Evolutionary conservation across 92 coral and sea anemone species (phyloP), one percentile per base, ranked within the genome.

Genomic region (Galaxea fascicularis): DNA sequence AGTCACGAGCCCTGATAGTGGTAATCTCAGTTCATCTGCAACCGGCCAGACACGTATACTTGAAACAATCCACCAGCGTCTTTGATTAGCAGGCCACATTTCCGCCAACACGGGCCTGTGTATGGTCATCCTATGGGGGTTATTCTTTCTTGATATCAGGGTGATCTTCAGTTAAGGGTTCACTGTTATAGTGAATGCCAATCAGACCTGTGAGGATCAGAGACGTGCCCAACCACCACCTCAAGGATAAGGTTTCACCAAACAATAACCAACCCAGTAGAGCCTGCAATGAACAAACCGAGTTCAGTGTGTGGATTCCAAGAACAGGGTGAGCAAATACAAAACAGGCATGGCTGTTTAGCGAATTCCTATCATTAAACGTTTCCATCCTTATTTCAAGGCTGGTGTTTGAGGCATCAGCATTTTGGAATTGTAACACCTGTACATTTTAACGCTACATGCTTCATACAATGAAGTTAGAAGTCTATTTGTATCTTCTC

Each of bases 141-240:
- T 60, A 82, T n/a, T 71, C 86, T 58, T 53, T 56, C 71, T 82
- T 82, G 69, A 68, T 22, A 58, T 25, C 41, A 44, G 14, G 27
- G 21, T 58, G 46, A 5, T 71, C 78, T 1, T 71, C 20, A 39
- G 78, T 80, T 80, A 53, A 30, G 35, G 85, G 27, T 67, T 31
- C 77, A 69, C 77, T 71, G 70, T 82, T 82, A 70, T 84, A 78
- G 59, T 96, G 98, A 73, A 96, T 93, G 45, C 94, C 78, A 65
- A 92, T 66, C 25, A 96, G 83, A 29, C 99, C 98, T 39, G 88
- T 88, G 15, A 96, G 76, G 58, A 96, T 91, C 58, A 94, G 79
- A 4, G 98, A 91, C 27, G 94, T 93, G 62, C 99, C 99, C 25
- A 94, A 71, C 99, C 99, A 96, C 99, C 99, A 96, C 63, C 85